Evolutionary conservation across 1,140 invertebrate species (phyloP).

Genomic region (Streblospio benedicti): DNA sequence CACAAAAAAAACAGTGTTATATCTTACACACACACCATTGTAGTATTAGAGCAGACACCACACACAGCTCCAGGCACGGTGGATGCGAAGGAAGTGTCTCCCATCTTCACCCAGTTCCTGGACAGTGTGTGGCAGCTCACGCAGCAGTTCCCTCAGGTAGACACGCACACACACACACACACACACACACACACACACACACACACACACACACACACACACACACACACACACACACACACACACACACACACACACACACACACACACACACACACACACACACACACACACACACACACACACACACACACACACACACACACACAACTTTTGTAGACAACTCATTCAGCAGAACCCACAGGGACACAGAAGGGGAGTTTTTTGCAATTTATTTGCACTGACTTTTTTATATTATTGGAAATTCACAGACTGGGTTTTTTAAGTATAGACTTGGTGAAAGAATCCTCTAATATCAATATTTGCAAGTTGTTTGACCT

Average conservation of each 20-base stretch:
- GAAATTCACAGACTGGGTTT: no score
- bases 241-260: conserved; percentile 1
- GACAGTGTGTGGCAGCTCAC: conserved; percentile 88
- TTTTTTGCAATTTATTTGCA: no score
- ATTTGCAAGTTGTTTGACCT: no score
- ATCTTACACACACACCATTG: no score
- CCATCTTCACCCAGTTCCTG: conserved; percentile 94
- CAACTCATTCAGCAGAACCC: no score
- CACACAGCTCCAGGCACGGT: no score
- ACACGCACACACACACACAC: background rate
- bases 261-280: background rate
- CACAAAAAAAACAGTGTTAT: no score
- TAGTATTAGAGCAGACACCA: no score
- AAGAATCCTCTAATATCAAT: no score
- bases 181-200: background rate
- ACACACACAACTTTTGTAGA: background rate
- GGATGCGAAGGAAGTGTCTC: conserved; percentile 89
- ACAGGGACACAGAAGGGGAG: no score
- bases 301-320: background rate
- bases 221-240: conserved; percentile 15
- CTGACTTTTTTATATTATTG: no score
- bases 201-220: conserved; percentile 17
- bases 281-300: conserved; percentile 1
- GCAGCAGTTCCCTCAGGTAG: conserved; percentile 63
- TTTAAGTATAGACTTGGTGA: no score